These are phyloP conservation scores for Cosmopolites sordidus DNA, from an alignment of 2,888 invertebrate genomes.

Conservation along the genomic window DNA sequence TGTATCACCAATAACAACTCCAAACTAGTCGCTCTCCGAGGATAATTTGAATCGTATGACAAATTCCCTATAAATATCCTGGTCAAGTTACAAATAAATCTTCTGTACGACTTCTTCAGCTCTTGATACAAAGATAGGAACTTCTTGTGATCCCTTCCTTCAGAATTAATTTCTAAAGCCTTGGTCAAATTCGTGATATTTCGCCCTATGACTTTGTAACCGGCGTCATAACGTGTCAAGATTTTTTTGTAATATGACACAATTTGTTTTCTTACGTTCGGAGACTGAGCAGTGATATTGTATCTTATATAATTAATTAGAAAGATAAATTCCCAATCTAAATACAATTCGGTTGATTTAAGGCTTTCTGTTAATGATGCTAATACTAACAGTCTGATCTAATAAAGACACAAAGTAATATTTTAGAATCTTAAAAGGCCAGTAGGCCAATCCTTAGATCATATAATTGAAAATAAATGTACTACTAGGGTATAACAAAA, in stretches of 20 bases:
- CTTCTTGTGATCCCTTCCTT: constrained; percentile 18
- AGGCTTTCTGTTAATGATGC: constrained; percentile 69
- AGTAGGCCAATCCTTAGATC: no score
- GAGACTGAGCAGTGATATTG: constrained; percentile 66
- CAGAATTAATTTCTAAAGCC: constrained; percentile 12
- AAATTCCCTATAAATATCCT: constrained; percentile 34
- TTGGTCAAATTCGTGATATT: constrained; percentile 26
- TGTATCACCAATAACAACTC: constrained; percentile 37
- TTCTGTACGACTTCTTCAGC: constrained; percentile 27
- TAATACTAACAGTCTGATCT: constrained; percentile 67
- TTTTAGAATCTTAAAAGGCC: no score
- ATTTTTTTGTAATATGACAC: constrained; percentile 71
- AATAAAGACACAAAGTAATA: constrained; percentile 29
- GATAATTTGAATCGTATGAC: constrained; percentile 39
- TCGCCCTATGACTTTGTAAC: constrained; percentile 39
- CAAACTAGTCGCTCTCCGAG: constrained; percentile 36
- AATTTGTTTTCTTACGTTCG: constrained; percentile 65
- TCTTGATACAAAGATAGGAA: constrained; percentile 27
- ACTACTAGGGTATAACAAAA: no score
- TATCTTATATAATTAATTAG: constrained; percentile 60
- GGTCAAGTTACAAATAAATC: constrained; percentile 29
- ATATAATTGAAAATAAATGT: no score
- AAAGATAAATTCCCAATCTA: constrained; percentile 58
- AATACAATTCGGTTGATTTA: constrained; percentile 66
- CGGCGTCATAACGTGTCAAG: constrained; percentile 51